Base-by-base conservation (phyloP, 1,140 invertebrate species). In the Centruroides sculpturatus region DNA sequence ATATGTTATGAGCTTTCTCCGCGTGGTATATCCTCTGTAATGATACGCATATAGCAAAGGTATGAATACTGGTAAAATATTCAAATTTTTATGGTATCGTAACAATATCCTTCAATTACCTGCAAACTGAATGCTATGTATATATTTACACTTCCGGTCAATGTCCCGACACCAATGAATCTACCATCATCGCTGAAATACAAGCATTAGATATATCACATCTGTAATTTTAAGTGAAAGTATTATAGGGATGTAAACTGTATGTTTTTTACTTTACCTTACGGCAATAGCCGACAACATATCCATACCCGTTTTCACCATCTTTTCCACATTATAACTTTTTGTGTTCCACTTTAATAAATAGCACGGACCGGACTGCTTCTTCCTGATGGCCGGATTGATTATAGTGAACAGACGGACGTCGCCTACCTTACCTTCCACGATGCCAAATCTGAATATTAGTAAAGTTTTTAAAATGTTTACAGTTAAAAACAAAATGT, bases 91-190 rank as follows among this genome's bases (percentile, higher is more conserved):
- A 0, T 23, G 1, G 23, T 23, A 23, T 23, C 23, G 23, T 23
- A 23, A 23, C 23, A 2, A 23, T 23, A 23, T 23, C 23, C 23
- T 23, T 23, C 23, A 23, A 62, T 66, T 70, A 91, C 87, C 82
- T 89, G 86, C 69, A 97, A 79, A 78, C 87, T 96, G 74, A 93
- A 96, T 46, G 89, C 84, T 59, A 93, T 83, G 69, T 89, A 92
- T 67, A 97, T 87, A 60, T 87, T 83, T 7, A 98, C 86, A 70
- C 83, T 87, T 54, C 92, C 92, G 59, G 85, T 86, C 86, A 95
- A 92, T 35, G 89, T 93, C 6, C 92, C 93, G 12, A 93, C 82
- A 61, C 88, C 92, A 3, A 96, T 78, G 73, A 90, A 98, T 67
- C 85, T 79, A 1, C 92, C 93, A 79, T 95, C 87, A 69, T 90